Conservation (phyloP, 2,888 invertebrate species). For the Drosophila stalkeri region DNA sequence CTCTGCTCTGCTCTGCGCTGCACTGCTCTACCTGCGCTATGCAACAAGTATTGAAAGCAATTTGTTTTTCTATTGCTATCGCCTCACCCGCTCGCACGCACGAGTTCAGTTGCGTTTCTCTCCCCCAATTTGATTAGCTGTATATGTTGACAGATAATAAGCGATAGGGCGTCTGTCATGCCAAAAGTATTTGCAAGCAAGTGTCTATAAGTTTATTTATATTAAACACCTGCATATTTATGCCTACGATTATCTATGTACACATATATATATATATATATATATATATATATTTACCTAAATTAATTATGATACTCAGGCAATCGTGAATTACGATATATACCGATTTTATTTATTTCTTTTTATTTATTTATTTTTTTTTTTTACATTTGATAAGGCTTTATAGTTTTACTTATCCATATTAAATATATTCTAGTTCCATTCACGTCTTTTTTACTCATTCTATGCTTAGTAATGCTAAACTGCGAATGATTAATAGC, state of each 20-base stretch:
- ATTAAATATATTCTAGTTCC: too few relatives aligned
- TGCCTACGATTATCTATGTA: neutral
- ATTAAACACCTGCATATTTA: neutral
- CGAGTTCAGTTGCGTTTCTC: neutral
- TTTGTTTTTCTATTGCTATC: conserved; percentile 23
- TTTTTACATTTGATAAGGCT: neutral
- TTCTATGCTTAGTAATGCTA: neutral
- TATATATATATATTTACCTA: too few relatives aligned
- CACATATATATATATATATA: too few relatives aligned
- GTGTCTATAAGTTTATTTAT: neutral
- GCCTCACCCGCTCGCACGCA: neutral
- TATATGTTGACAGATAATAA: neutral
- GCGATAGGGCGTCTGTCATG: neutral
- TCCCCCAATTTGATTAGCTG: conserved; percentile 8
- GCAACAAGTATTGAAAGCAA: conserved; percentile 17
- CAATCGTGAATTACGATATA: too few relatives aligned
- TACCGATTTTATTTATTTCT: too few relatives aligned
- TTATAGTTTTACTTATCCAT: neutral
- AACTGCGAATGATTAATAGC: neutral
- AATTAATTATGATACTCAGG: too few relatives aligned
- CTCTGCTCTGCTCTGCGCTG: neutral
- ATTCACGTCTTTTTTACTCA: neutral
- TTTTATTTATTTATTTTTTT: neutral
- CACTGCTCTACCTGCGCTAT: neutral
- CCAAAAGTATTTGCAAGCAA: neutral